Evolutionary conservation across 2,113 vertebrate genomes (phyloP).

Genomic region (Miniopterus natalensis): DNA sequence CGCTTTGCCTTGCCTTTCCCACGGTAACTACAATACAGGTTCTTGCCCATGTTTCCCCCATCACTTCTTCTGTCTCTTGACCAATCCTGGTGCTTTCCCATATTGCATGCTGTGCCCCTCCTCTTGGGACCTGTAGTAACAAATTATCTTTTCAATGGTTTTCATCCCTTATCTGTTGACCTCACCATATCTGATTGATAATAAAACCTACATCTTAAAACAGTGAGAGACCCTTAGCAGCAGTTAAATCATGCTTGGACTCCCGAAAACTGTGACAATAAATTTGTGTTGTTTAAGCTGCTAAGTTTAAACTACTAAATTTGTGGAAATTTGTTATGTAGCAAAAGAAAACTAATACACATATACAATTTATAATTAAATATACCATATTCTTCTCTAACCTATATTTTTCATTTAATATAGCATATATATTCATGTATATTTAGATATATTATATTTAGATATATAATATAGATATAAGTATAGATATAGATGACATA

Average conservation of each 20-base stretch:
- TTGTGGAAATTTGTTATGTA: neutral
- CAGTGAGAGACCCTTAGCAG: neutral
- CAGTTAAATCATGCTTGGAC: neutral
- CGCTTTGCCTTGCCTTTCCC: neutral
- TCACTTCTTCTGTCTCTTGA: neutral
- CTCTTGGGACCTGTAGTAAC: neutral
- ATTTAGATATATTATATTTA: neutral
- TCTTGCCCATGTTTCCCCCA: neutral
- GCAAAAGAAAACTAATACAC: neutral
- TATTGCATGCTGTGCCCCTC: neutral
- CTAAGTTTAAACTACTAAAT: neutral
- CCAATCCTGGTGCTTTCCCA: neutral
- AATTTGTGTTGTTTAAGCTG: constrained; percentile 29
- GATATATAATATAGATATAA: neutral
- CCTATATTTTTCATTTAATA: neutral
- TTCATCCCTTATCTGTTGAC: neutral
- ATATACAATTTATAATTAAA: constrained; percentile 58
- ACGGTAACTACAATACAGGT: neutral
- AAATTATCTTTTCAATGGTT: constrained; percentile 24
- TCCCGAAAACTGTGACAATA: constrained; percentile 17
- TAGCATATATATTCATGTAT: neutral
- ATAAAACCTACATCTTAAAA: constrained; percentile 45
- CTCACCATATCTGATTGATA: neutral
- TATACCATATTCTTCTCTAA: constrained; percentile 22
- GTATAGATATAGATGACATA: neutral